Percentiles rank a stretch among this genome's conserved stretches.
phyloP scores from a whole-genome alignment of 2,113 vertebrate species.

The Solea senegalensis region DNA sequence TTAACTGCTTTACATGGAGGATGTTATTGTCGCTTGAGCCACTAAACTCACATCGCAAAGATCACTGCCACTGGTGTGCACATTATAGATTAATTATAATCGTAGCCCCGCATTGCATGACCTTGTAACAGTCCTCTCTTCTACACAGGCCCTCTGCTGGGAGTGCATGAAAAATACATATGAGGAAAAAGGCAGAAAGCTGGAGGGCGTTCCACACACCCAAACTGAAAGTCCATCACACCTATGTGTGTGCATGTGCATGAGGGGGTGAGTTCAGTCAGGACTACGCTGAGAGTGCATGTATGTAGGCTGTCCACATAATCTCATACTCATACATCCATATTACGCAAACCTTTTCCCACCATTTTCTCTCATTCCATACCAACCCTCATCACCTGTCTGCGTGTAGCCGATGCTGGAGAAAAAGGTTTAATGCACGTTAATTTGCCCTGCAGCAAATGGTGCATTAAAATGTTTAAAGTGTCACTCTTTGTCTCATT shows the following conservation, averaged over 20 bases:
- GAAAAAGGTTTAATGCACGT: constrained; percentile 15
- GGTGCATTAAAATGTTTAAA: constrained; percentile 64
- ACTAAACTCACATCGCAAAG: not conserved
- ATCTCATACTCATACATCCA: constrained; percentile 16
- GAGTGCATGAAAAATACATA: constrained; percentile 64
- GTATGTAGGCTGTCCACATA: constrained; percentile 19
- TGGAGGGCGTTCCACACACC: constrained; percentile 33
- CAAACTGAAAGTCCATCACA: constrained; percentile 31
- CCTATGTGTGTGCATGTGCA: not conserved
- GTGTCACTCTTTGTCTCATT: constrained; percentile 55
- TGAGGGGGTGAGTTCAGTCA: not conserved
- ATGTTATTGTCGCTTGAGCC: too few relatives aligned
- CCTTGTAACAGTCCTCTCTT: constrained; percentile 35
- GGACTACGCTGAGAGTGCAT: not conserved
- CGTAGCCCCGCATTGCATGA: constrained; percentile 12
- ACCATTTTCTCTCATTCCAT: constrained; percentile 1
- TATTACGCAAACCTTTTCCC: not conserved
- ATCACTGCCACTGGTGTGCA: not conserved
- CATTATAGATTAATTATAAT: not conserved
- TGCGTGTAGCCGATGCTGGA: constrained; percentile 28
- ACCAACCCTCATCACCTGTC: constrained; percentile 6
- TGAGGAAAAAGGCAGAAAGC: constrained; percentile 14
- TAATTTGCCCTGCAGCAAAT: constrained; percentile 49
- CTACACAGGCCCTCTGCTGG: constrained; percentile 27
- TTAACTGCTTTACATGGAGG: not conserved